These are phyloP conservation scores for Caenorhabditis inopinata DNA, from an alignment of 1,140 invertebrate species.

Conservation along the genomic window DNA sequence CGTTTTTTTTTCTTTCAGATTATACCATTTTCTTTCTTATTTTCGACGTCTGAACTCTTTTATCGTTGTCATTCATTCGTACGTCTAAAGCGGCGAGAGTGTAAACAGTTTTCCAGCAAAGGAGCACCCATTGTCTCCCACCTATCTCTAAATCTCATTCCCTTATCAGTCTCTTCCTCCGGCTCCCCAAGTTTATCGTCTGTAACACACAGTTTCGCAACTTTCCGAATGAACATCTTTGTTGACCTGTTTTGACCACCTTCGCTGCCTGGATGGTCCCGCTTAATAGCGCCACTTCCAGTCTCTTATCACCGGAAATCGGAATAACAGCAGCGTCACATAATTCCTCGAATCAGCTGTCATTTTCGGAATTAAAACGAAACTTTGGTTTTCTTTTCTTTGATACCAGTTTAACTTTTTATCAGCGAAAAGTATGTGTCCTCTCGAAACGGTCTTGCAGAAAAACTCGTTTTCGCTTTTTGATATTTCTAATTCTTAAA, in stretches of 20 bases:
- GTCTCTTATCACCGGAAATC: too few relatives aligned
- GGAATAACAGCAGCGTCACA: too few relatives aligned
- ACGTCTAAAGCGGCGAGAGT: not conserved
- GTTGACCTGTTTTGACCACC: not conserved
- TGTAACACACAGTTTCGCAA: not conserved
- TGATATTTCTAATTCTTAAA: too few relatives aligned
- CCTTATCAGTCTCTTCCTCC: not conserved
- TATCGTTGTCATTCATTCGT: not conserved
- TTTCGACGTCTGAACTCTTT: not conserved
- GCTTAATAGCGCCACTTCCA: not conserved
- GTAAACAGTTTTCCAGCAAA: conserved; percentile 1
- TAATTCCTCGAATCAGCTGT: not conserved
- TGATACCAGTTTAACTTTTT: not conserved
- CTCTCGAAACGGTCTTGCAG: too few relatives aligned
- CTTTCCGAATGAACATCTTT: not conserved
- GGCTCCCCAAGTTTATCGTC: not conserved
- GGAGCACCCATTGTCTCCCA: not conserved
- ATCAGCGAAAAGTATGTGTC: too few relatives aligned
- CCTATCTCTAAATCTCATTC: not conserved
- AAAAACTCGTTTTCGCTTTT: too few relatives aligned
- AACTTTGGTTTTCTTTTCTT: conserved; percentile 1
- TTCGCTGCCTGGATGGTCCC: too few relatives aligned
- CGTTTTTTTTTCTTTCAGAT: not conserved
- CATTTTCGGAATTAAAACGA: not conserved
- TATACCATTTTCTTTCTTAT: not conserved